Evolutionary conservation across 2,888 invertebrate species (phyloP), one percentile per base, ranked within the genome.

Genomic region (Xiphydria camelus): DNA sequence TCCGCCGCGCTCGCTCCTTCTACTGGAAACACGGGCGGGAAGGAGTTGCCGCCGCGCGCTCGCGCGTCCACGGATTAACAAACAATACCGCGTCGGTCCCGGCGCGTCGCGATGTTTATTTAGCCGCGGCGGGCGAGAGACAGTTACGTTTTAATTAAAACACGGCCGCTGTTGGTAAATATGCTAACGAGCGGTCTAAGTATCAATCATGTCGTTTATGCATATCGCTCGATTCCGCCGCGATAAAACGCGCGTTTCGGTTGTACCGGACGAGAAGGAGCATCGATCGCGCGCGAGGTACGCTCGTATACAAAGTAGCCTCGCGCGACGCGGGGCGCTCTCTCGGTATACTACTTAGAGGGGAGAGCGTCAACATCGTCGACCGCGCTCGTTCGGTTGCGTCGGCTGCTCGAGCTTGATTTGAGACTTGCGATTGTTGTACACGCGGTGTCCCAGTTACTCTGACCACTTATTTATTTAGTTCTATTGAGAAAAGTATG

Each of bases 181-280:
- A 61, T 59, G 58, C 57, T 55, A 66, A 61, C 60, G 54, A 65
- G 50, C 33, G 48, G 41, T 49, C 55, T 51, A 52, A 58, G 57
- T 59, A 68, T 68, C 68, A 66, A 66, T 68, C 68, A 68, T 64
- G 57, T 54, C 42, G 50, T 47, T 57, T 53, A 59, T 51, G 59
- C 57, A 57, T 55, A 51, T 54, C 54, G 43, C 12, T 7, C 29
- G 29, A 29, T 29, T 15, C 12, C 15, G 12, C 15, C 14, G 9
- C 4, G 29, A 29, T 29, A 29, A 29, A 9, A 29, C 6, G 29
- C 12, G 9, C 29, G 29, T 29, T 29, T 29, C 29, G 29, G 29
- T 15, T 29, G 6, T 29, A 15, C 14, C 29, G 29, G 15, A 29
- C 15, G 14, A 7, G 9, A 29, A 29, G 14, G 29, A 29, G 29